Conservation (phyloP, 1,140 invertebrate species). For the Ceratosolen fusciceps region DNA sequence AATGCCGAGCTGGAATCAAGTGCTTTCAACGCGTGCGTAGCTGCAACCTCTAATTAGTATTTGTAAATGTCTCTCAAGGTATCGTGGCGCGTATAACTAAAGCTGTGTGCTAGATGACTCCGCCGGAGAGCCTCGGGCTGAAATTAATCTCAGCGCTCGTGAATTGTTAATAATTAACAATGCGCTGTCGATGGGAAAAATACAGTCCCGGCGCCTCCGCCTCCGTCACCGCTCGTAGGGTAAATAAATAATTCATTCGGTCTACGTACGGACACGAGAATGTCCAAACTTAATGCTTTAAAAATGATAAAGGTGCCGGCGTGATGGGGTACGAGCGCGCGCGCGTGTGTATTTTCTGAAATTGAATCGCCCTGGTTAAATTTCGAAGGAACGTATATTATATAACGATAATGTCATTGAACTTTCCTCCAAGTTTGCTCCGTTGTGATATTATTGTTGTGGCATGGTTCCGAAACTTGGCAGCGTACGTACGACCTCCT, state of each 20-base stretch:
- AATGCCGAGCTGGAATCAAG: no score
- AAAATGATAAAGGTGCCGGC: no score
- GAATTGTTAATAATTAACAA: conserved; percentile 2
- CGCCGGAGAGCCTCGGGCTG: not conserved
- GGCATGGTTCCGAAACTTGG: not conserved
- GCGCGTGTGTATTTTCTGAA: not conserved
- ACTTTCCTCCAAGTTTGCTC: conserved; percentile 3
- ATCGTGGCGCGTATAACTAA: not conserved
- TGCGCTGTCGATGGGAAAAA: no score
- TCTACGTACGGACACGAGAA: not conserved
- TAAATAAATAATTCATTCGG: no score
- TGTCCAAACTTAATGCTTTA: not conserved
- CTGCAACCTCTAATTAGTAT: conserved; percentile 18
- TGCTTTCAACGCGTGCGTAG: no score
- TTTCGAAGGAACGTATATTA: conserved; percentile 10
- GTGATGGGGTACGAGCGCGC: not conserved
- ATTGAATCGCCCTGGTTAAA: not conserved
- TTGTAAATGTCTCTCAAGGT: conserved; percentile 17
- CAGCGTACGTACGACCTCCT: not conserved
- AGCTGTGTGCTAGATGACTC: not conserved
- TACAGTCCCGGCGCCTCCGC: no score
- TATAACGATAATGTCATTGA: conserved; percentile 11
- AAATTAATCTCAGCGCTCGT: not conserved
- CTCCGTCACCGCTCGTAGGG: no score
- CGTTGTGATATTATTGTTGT: not conserved